Evolutionary conservation across 2,797 vertebrate species (phyloP).

Genomic region (Pseudomugil gertrudae): DNA sequence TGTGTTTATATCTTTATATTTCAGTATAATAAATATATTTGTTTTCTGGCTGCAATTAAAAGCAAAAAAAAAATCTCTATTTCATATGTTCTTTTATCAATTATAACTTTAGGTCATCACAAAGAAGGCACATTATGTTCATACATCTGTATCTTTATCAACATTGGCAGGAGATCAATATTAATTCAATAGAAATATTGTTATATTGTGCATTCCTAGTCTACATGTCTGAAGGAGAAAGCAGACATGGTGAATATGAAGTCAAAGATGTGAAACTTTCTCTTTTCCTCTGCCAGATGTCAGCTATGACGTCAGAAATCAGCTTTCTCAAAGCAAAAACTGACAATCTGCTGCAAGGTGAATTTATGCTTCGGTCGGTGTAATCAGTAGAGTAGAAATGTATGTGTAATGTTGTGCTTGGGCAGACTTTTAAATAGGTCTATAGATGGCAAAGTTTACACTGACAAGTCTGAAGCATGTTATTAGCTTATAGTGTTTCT

Average conservation of each 20-base stretch:
- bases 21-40: not conserved
- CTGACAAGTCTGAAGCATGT: not conserved
- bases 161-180: no score
- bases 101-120: no score
- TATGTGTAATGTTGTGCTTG: constrained; percentile 33
- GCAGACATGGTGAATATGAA: not conserved
- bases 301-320: constrained; percentile 60
- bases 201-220: no score
- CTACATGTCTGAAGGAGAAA: not conserved
- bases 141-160: no score
- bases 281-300: constrained; percentile 72
- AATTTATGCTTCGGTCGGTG: constrained; percentile 37
- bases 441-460: constrained; percentile 1
- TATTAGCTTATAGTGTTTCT: not conserved
- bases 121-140: no score
- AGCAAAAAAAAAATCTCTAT: not conserved
- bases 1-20: no score
- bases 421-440: constrained; percentile 5
- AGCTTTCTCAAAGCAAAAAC: constrained; percentile 60
- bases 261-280: constrained; percentile 26
- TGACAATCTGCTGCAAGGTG: constrained; percentile 75
- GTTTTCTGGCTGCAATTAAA: not conserved
- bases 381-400: constrained; percentile 28
- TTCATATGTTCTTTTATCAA: not conserved
- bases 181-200: no score